A percentile compares a stretch with the other conserved stretches of the same genome.
These are phyloP conservation scores for Hirundo rustica DNA, from an alignment of 2,797 vertebrate species.

Conservation along the genomic window DNA sequence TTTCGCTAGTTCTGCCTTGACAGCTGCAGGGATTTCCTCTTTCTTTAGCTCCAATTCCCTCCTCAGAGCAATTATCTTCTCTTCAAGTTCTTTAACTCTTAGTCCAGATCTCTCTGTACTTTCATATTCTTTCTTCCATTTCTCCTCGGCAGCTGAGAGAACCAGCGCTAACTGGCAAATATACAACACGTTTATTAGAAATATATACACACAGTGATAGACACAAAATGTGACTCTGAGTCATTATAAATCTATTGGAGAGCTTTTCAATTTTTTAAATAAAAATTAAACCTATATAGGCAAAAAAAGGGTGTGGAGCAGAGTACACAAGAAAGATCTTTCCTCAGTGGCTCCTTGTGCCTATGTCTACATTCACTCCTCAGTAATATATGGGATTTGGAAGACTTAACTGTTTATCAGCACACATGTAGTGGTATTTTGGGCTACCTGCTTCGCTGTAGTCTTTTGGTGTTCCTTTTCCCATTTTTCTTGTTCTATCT, in stretches of 20 bases:
- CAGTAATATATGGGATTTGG: not conserved
- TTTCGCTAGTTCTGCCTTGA: conserved; percentile 88
- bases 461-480: conserved; percentile 75
- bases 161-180: conserved; percentile 60
- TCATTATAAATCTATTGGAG: not conserved
- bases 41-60: conserved; percentile 79
- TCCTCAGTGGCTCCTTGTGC: not conserved
- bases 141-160: conserved; percentile 80
- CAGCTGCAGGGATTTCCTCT: conserved; percentile 79
- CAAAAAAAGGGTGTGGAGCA: not conserved
- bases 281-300: not conserved
- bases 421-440: not conserved
- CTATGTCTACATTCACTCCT: not conserved
- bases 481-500: conserved; percentile 84
- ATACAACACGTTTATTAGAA: not conserved
- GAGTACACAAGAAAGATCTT: not conserved
- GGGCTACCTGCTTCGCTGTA: conserved; percentile 77
- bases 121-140: conserved; percentile 77
- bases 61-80: conserved; percentile 78
- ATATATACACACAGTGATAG: not conserved
- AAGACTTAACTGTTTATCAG: not conserved
- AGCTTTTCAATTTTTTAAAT: not conserved
- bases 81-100: conserved; percentile 79
- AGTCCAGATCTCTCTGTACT: conserved; percentile 64
- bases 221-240: not conserved